A percentile compares a stretch with the other conserved stretches of the same genome.
Conservation (phyloP, 2,797 vertebrate genomes). For the Sebastes oblongus region DNA sequence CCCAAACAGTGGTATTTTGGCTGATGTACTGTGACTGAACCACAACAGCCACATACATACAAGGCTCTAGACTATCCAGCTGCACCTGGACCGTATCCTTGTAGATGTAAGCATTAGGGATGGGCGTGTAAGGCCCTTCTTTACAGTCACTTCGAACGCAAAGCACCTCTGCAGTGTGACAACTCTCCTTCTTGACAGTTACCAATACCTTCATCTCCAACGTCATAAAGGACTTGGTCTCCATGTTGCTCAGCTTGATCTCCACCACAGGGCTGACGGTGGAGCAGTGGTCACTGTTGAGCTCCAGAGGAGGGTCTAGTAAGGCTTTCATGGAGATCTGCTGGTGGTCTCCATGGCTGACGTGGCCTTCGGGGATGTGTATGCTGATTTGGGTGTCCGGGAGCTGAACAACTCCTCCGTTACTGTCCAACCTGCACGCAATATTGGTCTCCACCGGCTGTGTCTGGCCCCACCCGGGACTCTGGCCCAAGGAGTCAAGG, state of each 20-base stretch:
- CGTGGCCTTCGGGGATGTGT: slow-evolving; percentile 91
- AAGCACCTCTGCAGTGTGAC: slow-evolving; percentile 84
- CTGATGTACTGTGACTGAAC: slow-evolving; percentile 85
- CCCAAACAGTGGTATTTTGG: slow-evolving; percentile 90
- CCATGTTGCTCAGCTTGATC: slow-evolving; percentile 94
- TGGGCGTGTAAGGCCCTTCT: slow-evolving; percentile 88
- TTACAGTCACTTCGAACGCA: slow-evolving; percentile 91
- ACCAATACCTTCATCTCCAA: slow-evolving; percentile 92
- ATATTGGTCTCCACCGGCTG: slow-evolving; percentile 96
- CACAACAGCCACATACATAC: slow-evolving; percentile 91
- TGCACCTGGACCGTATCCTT: slow-evolving; percentile 93
- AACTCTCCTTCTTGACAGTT: slow-evolving; percentile 85
- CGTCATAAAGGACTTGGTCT: slow-evolving; percentile 88
- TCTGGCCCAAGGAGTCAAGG: slow-evolving; percentile 93
- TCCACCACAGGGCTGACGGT: slow-evolving; percentile 93
- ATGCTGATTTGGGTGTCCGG: slow-evolving; percentile 93
- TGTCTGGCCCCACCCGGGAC: slow-evolving; percentile 97
- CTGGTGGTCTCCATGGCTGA: slow-evolving; percentile 88
- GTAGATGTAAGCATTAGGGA: slow-evolving; percentile 85
- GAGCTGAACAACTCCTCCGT: slow-evolving; percentile 92
- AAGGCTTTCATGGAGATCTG: slow-evolving; percentile 95
- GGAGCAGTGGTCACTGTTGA: slow-evolving; percentile 91
- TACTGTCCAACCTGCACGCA: slow-evolving; percentile 91
- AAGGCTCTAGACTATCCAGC: slow-evolving; percentile 91
- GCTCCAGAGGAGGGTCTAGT: slow-evolving; percentile 92